Evolutionary conservation across 1,140 invertebrate species (phyloP), one percentile per base, ranked within the genome.

Genomic region (Hycleus phaleratus): DNA sequence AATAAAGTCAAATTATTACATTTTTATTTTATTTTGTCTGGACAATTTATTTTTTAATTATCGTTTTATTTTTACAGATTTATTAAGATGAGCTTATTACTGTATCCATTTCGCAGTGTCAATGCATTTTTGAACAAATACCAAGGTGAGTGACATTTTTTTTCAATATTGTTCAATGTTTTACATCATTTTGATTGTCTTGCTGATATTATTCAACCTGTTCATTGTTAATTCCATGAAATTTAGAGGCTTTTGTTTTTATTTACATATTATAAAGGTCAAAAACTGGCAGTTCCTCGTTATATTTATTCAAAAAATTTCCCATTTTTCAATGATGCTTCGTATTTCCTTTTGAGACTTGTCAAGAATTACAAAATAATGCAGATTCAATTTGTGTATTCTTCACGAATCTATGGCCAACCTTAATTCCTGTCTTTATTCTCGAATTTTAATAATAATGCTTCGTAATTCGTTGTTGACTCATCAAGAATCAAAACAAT

Each of bases 81-180:
- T 62, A 59, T 68, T 62, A 73, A 62, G 72, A 79, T 79, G 77
- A 74, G 77, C 63, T 67, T 78, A 72, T 71, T 78, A 66, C 68
- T 77, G 61, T 70, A 76, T 61, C 75, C 74, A 66, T 67, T 79
- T 64, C 74, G 73, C 66, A 72, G 75, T 68, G 73, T 78, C 62
- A 72, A 78, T 63, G 60, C 69, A 60, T 75, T 74, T 69, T 72
- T 78, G 71, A 75, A 78, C 60, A 79, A 78, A 74, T 74, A 78
- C 73, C 76, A 75, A 74, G 77, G 77, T 79, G 54, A 74, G 76
- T 69, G 7, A 32, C 32, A 32, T 32, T 32, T 32, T 32, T 32
- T 32, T 32, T 32, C 3, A 32, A 4, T 1, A 32, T 18, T 18
- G 32, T 32, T 32, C 4, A 1, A 3, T 32, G 7, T 32, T 32